Percentiles rank a stretch among this genome's conserved stretches.
Conservation (phyloP, 2,113 vertebrate species). For the Elaphurus davidianus region DNA sequence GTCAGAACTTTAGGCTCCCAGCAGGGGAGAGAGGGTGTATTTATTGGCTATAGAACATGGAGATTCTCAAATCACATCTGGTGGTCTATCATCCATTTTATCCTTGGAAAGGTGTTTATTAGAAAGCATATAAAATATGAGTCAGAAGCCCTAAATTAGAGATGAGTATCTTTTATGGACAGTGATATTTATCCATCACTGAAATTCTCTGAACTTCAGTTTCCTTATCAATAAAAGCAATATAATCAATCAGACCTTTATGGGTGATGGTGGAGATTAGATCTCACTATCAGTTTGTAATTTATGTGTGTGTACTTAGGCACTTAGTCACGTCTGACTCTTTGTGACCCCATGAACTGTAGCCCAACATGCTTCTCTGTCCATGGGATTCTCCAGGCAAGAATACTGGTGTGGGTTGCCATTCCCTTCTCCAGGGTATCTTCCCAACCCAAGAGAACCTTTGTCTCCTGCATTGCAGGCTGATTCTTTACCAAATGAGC, state of each 20-base stretch:
- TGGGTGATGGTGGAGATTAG: not conserved
- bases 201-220: not conserved
- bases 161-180: not conserved
- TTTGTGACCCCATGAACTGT: not conserved
- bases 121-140: not conserved
- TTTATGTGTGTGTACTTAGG: not conserved
- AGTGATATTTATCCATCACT: not conserved
- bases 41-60: constrained; percentile 11
- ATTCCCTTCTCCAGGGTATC: not conserved
- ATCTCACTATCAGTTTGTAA: not conserved
- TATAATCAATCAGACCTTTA: not conserved
- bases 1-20: not conserved
- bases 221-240: not conserved
- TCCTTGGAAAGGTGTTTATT: not conserved
- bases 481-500: not conserved
- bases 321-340: not conserved
- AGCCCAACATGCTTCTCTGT: not conserved
- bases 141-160: not conserved
- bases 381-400: not conserved
- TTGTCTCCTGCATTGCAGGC: not conserved
- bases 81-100: not conserved
- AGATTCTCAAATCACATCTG: not conserved
- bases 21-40: not conserved
- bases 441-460: not conserved
- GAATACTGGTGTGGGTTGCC: not conserved